These are phyloP conservation scores for Prinia subflava DNA, from an alignment of 2,113 vertebrate species.

Conservation along the genomic window DNA sequence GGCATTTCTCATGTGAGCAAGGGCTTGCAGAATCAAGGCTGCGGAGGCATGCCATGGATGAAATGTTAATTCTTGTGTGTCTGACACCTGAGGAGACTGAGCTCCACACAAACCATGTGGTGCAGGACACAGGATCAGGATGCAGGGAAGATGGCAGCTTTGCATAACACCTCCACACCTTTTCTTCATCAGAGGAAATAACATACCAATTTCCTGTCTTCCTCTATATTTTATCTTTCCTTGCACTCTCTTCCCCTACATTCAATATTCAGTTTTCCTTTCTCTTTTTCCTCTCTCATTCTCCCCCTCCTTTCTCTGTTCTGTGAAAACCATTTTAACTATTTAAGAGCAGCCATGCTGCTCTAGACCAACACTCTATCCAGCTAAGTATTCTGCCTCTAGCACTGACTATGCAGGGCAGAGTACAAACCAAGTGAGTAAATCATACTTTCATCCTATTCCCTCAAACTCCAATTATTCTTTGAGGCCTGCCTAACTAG, in stretches of 20 bases:
- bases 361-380: not conserved
- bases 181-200: not conserved
- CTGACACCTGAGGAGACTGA: not conserved
- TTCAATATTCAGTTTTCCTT: not conserved
- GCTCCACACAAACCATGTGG: not conserved
- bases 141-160: constrained; percentile 20
- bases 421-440: not conserved
- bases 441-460: not conserved
- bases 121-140: not conserved
- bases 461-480: not conserved
- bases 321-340: not conserved
- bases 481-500: not conserved
- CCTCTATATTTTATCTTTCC: not conserved
- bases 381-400: not conserved
- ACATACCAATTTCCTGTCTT: not conserved
- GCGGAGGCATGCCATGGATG: constrained; percentile 12
- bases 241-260: not conserved
- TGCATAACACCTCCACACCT: not conserved
- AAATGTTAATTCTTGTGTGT: constrained; percentile 21
- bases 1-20: constrained; percentile 24
- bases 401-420: not conserved
- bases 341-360: not conserved
- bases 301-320: not conserved
- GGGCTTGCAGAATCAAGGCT: constrained; percentile 35
- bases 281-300: not conserved